Conservation (phyloP, 1,140 invertebrate genomes). For the Caerostris extrusa region DNA sequence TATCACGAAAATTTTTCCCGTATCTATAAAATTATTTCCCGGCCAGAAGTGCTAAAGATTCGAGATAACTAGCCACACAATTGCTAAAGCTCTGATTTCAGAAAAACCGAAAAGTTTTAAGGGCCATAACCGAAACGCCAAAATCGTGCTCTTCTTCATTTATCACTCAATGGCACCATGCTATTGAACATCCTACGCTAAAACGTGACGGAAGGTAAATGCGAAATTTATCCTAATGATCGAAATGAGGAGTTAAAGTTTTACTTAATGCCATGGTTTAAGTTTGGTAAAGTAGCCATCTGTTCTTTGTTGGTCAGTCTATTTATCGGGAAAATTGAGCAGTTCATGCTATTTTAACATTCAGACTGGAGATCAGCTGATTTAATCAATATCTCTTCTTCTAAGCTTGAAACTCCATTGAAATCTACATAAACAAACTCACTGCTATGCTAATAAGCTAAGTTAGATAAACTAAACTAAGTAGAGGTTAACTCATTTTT, state of each 20-base stretch:
- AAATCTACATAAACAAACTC: too few species aligned
- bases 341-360: background rate
- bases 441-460: too few species aligned
- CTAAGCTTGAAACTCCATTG: too few species aligned
- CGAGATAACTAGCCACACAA: background rate
- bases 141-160: conserved; percentile 6
- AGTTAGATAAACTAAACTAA: too few species aligned
- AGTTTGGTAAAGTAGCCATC: background rate
- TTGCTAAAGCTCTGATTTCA: conserved; percentile 6
- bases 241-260: background rate
- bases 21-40: background rate
- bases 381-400: too few species aligned
- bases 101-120: conserved; percentile 21
- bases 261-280: background rate
- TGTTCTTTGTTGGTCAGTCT: background rate
- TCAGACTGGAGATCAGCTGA: background rate
- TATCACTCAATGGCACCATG: background rate
- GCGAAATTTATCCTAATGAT: conserved; percentile 1
- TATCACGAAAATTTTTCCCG: background rate
- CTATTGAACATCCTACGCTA: conserved; percentile 8
- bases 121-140: background rate
- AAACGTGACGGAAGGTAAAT: background rate
- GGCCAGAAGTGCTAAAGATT: background rate
- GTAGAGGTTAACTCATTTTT: too few species aligned
- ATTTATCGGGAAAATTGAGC: background rate